A percentile compares a stretch with the other conserved stretches of the same genome.
These are phyloP conservation scores for Phoebastria nigripes DNA, from an alignment of 2,797 vertebrate genomes.

Conservation along the genomic window DNA sequence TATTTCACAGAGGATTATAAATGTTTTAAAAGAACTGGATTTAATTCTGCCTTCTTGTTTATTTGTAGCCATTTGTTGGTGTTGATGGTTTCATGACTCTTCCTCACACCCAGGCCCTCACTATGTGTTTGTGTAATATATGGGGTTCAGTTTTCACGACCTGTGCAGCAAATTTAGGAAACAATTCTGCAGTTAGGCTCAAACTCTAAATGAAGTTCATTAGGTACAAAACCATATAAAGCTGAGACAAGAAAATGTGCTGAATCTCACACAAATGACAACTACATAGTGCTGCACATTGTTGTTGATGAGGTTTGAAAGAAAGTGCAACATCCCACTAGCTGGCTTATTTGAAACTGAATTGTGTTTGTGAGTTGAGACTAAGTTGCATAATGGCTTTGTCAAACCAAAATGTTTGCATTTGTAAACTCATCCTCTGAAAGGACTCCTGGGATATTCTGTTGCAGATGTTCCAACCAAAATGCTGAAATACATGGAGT, in stretches of 20 bases:
- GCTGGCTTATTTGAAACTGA: neutral
- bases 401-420: neutral
- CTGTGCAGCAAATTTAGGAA: neutral
- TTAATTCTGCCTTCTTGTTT: neutral
- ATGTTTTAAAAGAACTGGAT: neutral
- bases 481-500: neutral
- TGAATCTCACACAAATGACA: neutral
- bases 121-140: neutral
- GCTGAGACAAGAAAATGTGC: neutral
- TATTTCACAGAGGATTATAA: neutral
- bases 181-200: neutral
- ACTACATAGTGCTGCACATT: neutral
- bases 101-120: neutral
- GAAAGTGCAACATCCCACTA: neutral
- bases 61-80: neutral
- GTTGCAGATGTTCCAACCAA: neutral
- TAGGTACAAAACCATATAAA: neutral
- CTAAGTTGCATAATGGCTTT: neutral
- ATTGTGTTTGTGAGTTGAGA: neutral
- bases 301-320: neutral
- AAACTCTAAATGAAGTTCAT: neutral
- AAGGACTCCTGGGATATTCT: neutral
- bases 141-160: neutral
- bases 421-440: neutral
- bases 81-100: neutral